Conservation (phyloP, 2,113 vertebrate genomes). For the Dunckerocampus dactyliophorus region DNA sequence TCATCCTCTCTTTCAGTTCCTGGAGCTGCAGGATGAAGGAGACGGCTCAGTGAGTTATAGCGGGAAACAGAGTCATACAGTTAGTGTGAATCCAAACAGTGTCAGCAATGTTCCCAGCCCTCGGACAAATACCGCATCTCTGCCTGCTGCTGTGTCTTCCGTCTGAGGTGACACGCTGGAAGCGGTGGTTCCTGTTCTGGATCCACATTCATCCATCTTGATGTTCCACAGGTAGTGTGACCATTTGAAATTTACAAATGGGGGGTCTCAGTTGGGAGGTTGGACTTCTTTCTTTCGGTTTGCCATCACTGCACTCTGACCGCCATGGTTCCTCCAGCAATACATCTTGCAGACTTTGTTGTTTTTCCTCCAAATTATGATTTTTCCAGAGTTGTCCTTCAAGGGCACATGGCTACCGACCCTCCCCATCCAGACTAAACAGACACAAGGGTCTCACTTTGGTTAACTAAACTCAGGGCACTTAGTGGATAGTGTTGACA, state of each 20-base stretch:
- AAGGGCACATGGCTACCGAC: slow-evolving; percentile 28
- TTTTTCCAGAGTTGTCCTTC: slow-evolving; percentile 48
- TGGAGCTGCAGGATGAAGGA: slow-evolving; percentile 17
- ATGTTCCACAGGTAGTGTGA: slow-evolving; percentile 11
- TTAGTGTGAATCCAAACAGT: slow-evolving; percentile 63
- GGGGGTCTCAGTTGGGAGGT: slow-evolving; percentile 10
- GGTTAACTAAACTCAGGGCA: slow-evolving; percentile 26
- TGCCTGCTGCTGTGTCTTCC: slow-evolving; percentile 45
- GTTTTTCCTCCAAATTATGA: slow-evolving; percentile 40
- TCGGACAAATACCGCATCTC: slow-evolving; percentile 21
- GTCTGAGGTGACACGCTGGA: slow-evolving; percentile 39
- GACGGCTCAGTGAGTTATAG: slow-evolving; percentile 43
- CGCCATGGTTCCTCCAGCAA: slow-evolving; percentile 9
- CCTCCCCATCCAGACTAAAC: slow-evolving; percentile 17
- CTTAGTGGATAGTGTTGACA: slow-evolving; percentile 65
- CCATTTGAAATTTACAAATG: slow-evolving; percentile 4
- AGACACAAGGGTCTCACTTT: slow-evolving; percentile 41
- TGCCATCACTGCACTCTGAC: not conserved
- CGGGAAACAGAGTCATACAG: slow-evolving; percentile 54
- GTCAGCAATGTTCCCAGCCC: slow-evolving; percentile 50
- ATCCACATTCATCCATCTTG: slow-evolving; percentile 1
- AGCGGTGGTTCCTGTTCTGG: slow-evolving; percentile 47
- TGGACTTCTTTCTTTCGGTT: slow-evolving; percentile 5
- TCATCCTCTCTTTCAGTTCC: slow-evolving; percentile 15
- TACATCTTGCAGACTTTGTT: slow-evolving; percentile 24